Conservation (phyloP, 2,113 vertebrate species). For the Pholis gunnellus region DNA sequence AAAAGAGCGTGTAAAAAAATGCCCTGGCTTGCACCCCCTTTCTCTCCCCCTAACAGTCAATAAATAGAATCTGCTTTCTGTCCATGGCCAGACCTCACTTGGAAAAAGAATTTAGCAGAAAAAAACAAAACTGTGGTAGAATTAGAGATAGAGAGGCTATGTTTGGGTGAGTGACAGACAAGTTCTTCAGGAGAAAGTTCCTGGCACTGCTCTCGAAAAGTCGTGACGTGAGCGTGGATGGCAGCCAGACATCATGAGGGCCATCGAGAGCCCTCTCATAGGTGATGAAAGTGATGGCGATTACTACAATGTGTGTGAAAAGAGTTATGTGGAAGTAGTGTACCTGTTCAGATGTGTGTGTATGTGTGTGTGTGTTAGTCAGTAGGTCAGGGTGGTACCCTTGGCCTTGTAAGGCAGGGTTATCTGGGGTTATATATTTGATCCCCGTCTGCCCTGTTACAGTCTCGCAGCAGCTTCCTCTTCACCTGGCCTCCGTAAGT, state of each 20-base stretch:
- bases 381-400: slow-evolving; percentile 68
- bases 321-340: slow-evolving; percentile 12
- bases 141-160: slow-evolving; percentile 64
- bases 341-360: slow-evolving; percentile 41
- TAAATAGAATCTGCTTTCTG: slow-evolving; percentile 60
- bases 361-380: slow-evolving; percentile 38
- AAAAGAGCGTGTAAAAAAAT: neutral
- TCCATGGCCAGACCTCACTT: slow-evolving; percentile 40
- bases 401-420: slow-evolving; percentile 80
- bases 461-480: slow-evolving; percentile 62
- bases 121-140: slow-evolving; percentile 51
- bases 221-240: slow-evolving; percentile 56
- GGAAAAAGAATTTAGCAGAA: slow-evolving; percentile 47
- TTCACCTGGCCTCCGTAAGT: slow-evolving; percentile 72
- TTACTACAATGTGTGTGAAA: slow-evolving; percentile 41
- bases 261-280: slow-evolving; percentile 48
- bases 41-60: neutral
- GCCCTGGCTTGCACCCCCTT: neutral
- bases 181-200: slow-evolving; percentile 75
- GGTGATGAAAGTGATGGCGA: slow-evolving; percentile 65
- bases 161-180: slow-evolving; percentile 65
- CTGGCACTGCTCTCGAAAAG: slow-evolving; percentile 76
- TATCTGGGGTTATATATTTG: slow-evolving; percentile 81
- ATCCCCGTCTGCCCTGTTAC: slow-evolving; percentile 48
- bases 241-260: slow-evolving; percentile 63